Conservation (phyloP, 2,113 vertebrate species). For the Ailuropoda melanoleuca region DNA sequence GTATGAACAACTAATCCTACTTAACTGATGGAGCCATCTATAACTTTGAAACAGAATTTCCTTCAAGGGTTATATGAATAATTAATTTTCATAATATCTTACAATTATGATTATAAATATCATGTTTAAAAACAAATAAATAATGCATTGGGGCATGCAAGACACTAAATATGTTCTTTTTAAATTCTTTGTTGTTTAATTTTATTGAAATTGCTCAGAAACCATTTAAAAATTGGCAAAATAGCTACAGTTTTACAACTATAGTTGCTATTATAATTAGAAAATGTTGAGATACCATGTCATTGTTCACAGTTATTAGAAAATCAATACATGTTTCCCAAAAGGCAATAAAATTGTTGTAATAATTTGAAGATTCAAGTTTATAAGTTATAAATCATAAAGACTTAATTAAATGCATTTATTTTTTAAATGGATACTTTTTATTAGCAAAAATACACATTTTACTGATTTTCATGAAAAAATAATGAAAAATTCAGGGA, state of each 20-base stretch:
- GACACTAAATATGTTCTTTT: constrained; percentile 16
- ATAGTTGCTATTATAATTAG: constrained; percentile 33
- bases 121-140: constrained; percentile 59
- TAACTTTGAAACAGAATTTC: not conserved
- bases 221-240: constrained; percentile 66
- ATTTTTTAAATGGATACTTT: not conserved
- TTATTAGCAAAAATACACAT: not conserved
- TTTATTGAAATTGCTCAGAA: constrained; percentile 52
- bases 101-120: constrained; percentile 60
- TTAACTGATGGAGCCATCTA: constrained; percentile 22
- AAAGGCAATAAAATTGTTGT: not conserved
- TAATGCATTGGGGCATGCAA: constrained; percentile 36
- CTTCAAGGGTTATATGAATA: not conserved
- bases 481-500: not conserved
- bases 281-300: not conserved
- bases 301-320: constrained; percentile 48
- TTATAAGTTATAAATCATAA: constrained; percentile 18
- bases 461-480: not conserved
- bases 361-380: constrained; percentile 35
- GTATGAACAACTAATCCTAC: not conserved
- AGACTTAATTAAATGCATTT: constrained; percentile 19
- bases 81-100: constrained; percentile 46
- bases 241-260: not conserved
- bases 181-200: constrained; percentile 44
- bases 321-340: constrained; percentile 41